Evolutionary conservation across 2,113 vertebrate genomes (phyloP), one percentile per base, ranked within the genome.

Genomic region (Nycticorax nycticorax): DNA sequence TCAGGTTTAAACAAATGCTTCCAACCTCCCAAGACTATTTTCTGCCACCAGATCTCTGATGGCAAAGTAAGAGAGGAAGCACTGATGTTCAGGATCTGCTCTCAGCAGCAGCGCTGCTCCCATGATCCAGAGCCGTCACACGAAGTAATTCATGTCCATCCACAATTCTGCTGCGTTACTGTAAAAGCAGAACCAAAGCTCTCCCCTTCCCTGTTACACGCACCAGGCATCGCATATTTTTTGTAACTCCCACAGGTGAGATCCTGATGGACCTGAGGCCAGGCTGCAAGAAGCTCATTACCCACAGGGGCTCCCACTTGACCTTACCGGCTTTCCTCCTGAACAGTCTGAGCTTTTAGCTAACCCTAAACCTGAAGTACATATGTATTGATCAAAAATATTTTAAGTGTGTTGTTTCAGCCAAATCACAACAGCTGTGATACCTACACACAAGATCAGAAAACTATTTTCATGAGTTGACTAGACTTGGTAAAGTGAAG

Each of bases 41-140:
- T 69, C 55, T 79, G 37, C 30, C 32, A 60, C 5, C 39, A 47
- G 24, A 4, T 35, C 47, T 75, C 89, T 57, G n/a, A 64, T 3
- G 4, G 28, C 20, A 72, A 47, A 26, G 13, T 14, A 33, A 47
- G 41, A 50, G 17, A 52, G 26, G 52, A 37, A 84, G 22, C 39
- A 35, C 19, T 21, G 33, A 21, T 19, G 41, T 21, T 50, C 37
- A 55, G 35, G 12, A 57, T 33, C 60, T 75, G 63, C 78, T 72
- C 72, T 72, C 74, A 55, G 77, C 73, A 57, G 47, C 17, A 50
- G 35, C 4, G 0, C 8, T 32, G n/a, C 20, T 47, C 37, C 43
- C 1, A 1, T 50, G 39, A 66, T 15, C 39, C 76, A 75, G n/a
- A 57, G 48, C 10, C 1, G 0, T 14, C 45, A 50, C 1, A 66